Base-by-base conservation (phyloP, 2,113 vertebrate species). In the Seriola quinqueradiata region DNA sequence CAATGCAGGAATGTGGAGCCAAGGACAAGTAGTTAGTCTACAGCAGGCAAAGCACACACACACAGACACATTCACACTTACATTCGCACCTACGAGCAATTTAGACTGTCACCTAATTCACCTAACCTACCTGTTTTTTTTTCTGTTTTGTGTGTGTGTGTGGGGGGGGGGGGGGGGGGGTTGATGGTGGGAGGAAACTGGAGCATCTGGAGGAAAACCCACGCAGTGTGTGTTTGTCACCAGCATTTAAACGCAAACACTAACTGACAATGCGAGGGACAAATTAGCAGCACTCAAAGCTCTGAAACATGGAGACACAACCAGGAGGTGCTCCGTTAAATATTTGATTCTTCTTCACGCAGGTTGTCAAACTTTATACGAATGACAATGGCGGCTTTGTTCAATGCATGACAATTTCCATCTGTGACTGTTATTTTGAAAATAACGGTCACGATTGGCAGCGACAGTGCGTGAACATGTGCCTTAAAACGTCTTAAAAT, bases 241-340 rank as follows among this genome's bases (percentile, higher is more conserved):
- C 57, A 73, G 16, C 46, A 83, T 83, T 83, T 44, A 58, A 65
- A 80, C 44, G 52, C 23, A 59, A 75, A 77, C 61, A 34, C 59
- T 52, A 60, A 78, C 58, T 77, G 85, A 84, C 83, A 74, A 71
- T 72, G 55, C 60, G 25, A 69, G 65, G 57, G 78, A 76, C 72
- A 88, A 83, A 84, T 85, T 74, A 87, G 70, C 54, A 54, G 34
- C 64, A 44, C 60, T 82, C 57, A 65, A 74, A 76, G 70, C 64
- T 57, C 2, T 50, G 68, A 63, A 87, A 64, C 66, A 82, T 34
- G 25, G 52, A 63, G 44, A 25, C 50, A 72, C 34, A 42, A 64
- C 48, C 81, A 70, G 81, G 78, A 82, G 78, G 36, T 57, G 59
- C 71, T 32, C 25, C 28, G 8, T 75, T 87, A 72, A 76, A 84